Evolutionary conservation across 2,113 vertebrate species (phyloP), one percentile per base, ranked within the genome.

Genomic region (Conger conger): DNA sequence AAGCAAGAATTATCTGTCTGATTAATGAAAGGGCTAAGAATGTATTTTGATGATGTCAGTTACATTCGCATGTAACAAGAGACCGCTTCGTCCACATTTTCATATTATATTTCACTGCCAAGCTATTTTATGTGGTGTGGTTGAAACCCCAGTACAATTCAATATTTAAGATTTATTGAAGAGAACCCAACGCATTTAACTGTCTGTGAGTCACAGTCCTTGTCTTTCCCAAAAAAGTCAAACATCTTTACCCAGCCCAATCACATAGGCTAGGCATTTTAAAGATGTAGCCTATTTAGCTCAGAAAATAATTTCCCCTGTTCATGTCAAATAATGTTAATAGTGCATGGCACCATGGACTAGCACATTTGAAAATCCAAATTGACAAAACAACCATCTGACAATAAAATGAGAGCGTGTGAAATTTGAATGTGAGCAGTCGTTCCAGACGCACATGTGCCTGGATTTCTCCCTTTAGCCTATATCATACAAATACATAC

Each of bases 121-220:
- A 35, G 73, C 76, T 73, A 54, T 57, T 84, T 84, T 78, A 18
- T 84, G 50, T 36, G 33, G 42, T 54, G 73, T 45, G 20, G 76
- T 83, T 83, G 82, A 83, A 83, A 83, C 42, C 38, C 63, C 30
- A 83, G 82, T 76, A 76, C 27, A 83, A 76, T 83, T 42, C 63
- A 76, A 76, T 76, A 83, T 83, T 36, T 54, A 82, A 68, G 23
- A 80, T 42, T 45, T 3, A 80, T 73, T 45, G 79, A 80, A 45
- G 82, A 33, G n/a, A 83, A 20, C 45, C 16, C 30, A 83, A 45
- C 23, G n/a, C 60, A 27, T 76, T 38, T 38, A 60, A 37, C 30
- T 76, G 27, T 23, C n/a, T 30, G 23, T 23, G 13, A 23, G 50
- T 9, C 16, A 60, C 3, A 9, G 27, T 27, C 2, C 8, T 30